Evolutionary conservation across 1,140 invertebrate species (phyloP).

Genomic region (Vanessa atalanta): DNA sequence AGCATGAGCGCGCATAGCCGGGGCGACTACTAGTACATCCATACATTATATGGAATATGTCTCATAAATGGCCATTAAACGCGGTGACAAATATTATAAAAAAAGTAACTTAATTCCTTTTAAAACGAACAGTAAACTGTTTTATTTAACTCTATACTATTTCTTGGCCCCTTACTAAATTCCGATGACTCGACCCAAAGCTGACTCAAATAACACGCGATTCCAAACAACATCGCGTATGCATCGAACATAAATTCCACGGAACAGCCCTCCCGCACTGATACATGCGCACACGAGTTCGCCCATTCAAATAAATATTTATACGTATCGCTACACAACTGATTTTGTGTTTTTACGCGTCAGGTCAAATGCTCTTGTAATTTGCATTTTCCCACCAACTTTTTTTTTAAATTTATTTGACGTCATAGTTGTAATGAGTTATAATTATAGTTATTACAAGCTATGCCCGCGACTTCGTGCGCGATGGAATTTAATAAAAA

Average conservation of each 20-base stretch:
- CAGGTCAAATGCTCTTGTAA: not conserved
- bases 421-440: not conserved
- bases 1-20: no score
- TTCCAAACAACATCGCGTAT: conserved; percentile 1
- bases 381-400: not conserved
- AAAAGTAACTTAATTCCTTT: no score
- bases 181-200: not conserved
- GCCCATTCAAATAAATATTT: conserved; percentile 9
- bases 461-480: no score
- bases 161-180: not conserved
- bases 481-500: no score
- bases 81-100: no score
- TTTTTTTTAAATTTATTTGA: not conserved
- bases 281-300: not conserved
- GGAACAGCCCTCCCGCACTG: not conserved
- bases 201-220: not conserved
- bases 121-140: not conserved
- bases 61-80: no score
- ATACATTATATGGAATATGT: no score
- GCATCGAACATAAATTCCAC: conserved; percentile 1
- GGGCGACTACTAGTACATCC: no score
- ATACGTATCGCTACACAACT: conserved; percentile 5
- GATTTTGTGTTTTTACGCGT: not conserved
- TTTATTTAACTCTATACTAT: not conserved
- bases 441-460: not conserved